Evolutionary conservation across 2,113 vertebrate species (phyloP), one percentile per base, ranked within the genome.

Genomic region (Perognathus longimembris): DNA sequence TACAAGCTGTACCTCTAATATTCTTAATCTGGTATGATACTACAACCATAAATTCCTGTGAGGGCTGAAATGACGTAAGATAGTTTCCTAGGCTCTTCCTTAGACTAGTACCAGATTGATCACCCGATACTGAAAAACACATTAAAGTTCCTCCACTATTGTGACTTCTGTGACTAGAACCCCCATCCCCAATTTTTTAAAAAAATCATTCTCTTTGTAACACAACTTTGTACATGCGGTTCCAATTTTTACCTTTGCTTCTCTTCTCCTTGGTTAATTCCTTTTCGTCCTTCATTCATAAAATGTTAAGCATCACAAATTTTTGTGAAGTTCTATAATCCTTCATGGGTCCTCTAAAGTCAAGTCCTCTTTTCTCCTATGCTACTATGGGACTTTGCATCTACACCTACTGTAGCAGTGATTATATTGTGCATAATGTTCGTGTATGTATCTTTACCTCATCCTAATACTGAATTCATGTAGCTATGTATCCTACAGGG

Each of bases 221-320:
- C 50, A 34, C 71, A 78, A 90, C 61, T 87, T 61, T 64, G 26
- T 42, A 71, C 21, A 73, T 6, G 4, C 5, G 73, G 9, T 79
- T 91, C 77, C 45, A 17, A 74, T 21, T 88, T 90, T 88, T 90
- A 69, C 61, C 6, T 92, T 59, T 90, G 32, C 59, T 30, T 92
- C 38, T 18, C 17, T 38, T 82, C 40, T 89, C 67, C 67, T 57
- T 3, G 1, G 8, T 87, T 87, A 84, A 69, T 38, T 45, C 32
- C 15, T 85, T 92, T 90, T 79, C 18, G 59, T 76, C 30, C 7
- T 88, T 91, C 54, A 90, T 66, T 69, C 83, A 90, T 75, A 21
- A 75, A 79, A 85, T 30, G 26, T 84, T 28, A 88, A 92, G 18
- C 66, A 32, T 91, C 79, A 76, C 42, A 88, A 75, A 80, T 42